Percentiles rank a stretch among this genome's conserved stretches.
phyloP scores from a whole-genome alignment of 2,797 vertebrate genomes.

The Podarcis lilfordi region DNA sequence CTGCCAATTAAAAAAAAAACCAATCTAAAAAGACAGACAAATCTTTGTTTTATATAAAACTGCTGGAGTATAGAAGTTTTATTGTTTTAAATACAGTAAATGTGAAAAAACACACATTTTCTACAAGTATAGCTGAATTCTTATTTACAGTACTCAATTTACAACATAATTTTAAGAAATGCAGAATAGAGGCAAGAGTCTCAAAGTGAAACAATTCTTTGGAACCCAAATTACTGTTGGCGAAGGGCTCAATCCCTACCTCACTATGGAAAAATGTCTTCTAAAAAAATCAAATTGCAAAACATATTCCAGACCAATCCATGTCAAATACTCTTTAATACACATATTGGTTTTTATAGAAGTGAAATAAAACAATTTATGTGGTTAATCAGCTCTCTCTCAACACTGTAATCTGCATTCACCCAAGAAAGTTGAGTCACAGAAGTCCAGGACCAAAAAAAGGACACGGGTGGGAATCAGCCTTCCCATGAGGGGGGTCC shows the following conservation, averaged over 20 bases:
- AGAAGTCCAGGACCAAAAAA: neutral
- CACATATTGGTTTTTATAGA: neutral
- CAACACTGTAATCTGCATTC: neutral
- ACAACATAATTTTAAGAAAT: neutral
- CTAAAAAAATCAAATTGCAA: slow-evolving; percentile 7
- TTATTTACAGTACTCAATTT: slow-evolving; percentile 36
- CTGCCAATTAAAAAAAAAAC: too few relatives aligned
- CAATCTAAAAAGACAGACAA: neutral
- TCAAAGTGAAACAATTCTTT: slow-evolving; percentile 35
- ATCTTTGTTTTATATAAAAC: neutral
- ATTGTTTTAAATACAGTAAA: slow-evolving; percentile 42
- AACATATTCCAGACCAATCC: slow-evolving; percentile 21
- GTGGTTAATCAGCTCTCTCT: neutral
- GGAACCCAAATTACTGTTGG: neutral
- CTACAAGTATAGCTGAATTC: slow-evolving; percentile 42
- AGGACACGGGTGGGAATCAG: neutral
- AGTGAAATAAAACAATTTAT: neutral
- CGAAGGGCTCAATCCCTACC: slow-evolving; percentile 2
- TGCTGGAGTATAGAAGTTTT: slow-evolving; percentile 29
- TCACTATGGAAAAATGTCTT: neutral
- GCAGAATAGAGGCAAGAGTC: slow-evolving; percentile 17
- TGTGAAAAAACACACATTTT: slow-evolving; percentile 49
- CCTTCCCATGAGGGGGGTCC: neutral
- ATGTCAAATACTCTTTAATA: neutral
- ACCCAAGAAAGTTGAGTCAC: neutral